Evolutionary conservation across 2,888 invertebrate genomes (phyloP), one percentile per base, ranked within the genome.

Genomic region (Clunio marinus): DNA sequence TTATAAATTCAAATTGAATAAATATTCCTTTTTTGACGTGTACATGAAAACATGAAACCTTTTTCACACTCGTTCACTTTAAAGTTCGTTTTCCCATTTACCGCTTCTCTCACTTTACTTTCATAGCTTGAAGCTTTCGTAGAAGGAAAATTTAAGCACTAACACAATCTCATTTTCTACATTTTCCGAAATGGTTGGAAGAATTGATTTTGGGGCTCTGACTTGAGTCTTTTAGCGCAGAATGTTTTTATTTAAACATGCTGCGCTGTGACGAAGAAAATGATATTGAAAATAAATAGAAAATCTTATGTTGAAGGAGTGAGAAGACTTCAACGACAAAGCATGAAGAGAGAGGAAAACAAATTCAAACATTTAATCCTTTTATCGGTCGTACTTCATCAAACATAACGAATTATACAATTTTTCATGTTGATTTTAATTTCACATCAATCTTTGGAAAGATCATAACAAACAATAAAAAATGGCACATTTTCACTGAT

Each of bases 1-100:
- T 66, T 66, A 66, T 66, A 66, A 66, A 66, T 66, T 66, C 28
- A 66, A 66, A 66, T 66, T 66, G 66, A 66, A 66, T 66, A 66
- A 66, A 66, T 63, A 63, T 66, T 66, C 66, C 27, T 22, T 37
- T 66, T 32, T 66, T 66, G 66, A 66, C 66, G 66, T 66, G 46
- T 46, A 66, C 66, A 37, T 45, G 63, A 35, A 46, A 62, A 62
- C 62, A 45, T 65, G 63, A 35, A 65, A 46, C 46, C 63, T 66
- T 66, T 66, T 66, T 66, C 66, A 66, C 66, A 66, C 66, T 66
- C 32, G 46, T 27, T 66, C 66, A 65, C 45, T 65, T 51, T 51
- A 51, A 22, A 20, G 51, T 22, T 51, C 51, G 5, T 13, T 22
- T 51, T 22, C 20, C n/a, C n/a, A n/a, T n/a, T n/a, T 22, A 13